Conservation (phyloP, 2,888 invertebrate genomes). For the Andrena bicolor region DNA sequence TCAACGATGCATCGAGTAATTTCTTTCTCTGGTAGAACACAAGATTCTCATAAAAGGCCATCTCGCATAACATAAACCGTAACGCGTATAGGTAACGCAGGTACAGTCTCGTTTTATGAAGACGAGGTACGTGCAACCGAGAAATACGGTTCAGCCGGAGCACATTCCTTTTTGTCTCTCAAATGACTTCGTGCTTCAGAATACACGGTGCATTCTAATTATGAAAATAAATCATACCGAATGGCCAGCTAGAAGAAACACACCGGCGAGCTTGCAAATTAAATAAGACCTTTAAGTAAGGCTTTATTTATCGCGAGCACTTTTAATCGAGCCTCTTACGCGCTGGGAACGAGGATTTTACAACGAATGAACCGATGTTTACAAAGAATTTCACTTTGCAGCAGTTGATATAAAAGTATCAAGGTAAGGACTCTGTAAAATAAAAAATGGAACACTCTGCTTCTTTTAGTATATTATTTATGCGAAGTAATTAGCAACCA, state of each 20-base stretch:
- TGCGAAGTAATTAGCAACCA: neutral
- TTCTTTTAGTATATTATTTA: neutral
- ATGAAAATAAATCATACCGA: constrained; percentile 40
- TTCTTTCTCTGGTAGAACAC: constrained; percentile 1
- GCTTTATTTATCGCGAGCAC: constrained; percentile 25
- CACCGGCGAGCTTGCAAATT: constrained; percentile 36
- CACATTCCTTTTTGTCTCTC: constrained; percentile 13
- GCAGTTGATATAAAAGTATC: neutral
- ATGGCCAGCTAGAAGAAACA: constrained; percentile 6
- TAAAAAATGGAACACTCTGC: no score
- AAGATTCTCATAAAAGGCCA: neutral
- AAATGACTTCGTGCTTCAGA: constrained; percentile 29
- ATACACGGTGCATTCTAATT: constrained; percentile 43
- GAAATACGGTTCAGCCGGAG: constrained; percentile 6
- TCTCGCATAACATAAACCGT: neutral
- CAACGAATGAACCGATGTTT: neutral
- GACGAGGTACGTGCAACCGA: constrained; percentile 17
- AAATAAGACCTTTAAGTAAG: constrained; percentile 21
- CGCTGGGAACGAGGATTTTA: neutral
- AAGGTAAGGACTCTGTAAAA: no score
- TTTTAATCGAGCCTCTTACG: constrained; percentile 10
- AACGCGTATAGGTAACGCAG: neutral
- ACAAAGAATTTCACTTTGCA: neutral
- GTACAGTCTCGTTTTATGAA: neutral
- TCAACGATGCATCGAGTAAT: neutral